Base-by-base conservation (phyloP, 2,797 vertebrate genomes). In the Brachyrhaphis roseni region DNA sequence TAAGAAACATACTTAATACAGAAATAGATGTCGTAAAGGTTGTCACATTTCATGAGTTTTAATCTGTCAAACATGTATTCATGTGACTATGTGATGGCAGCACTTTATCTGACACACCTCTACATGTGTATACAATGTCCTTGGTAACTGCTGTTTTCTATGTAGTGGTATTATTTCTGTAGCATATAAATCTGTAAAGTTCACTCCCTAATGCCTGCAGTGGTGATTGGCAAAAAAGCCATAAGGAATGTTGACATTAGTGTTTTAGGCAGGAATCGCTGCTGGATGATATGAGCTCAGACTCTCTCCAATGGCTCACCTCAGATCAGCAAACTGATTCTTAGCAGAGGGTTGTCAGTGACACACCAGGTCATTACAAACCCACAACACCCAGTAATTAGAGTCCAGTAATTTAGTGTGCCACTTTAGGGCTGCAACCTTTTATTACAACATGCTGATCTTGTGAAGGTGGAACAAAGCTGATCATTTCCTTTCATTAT, bases 261-360 rank as follows among this genome's bases (percentile, higher is more conserved):
- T 34, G 15, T 39, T 39, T 66, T 36, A 66, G 12, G 31, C 59
- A 62, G 34, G 28, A 20, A 34, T 39, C 3, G 6, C 7, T 36
- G 62, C 62, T 39, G 34, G 62, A 66, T 66, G 34, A 62, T 23
- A 66, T 64, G 62, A 66, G 62, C 34, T 23, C 34, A 66, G 62
- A 66, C 34, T 66, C 34, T 34, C 5, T 39, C 34, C 18, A 66
- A 4, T 39, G 62, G 20, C 18, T 39, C 62, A 36, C 62, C 62
- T 62, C 57, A 62, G 57, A 28, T 62, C 57, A 62, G 6, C 59
- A 34, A 34, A 31, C 59, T 39, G 34, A 39, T 39, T 36, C 36
- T 39, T 39, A 36, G 62, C 16, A 39, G 62, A 66, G 34, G 8
- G 34, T 23, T 66, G 15, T 36, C 62, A 10, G 18, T 36, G 62